Base-by-base conservation (phyloP, 2,113 vertebrate genomes). In the Tetraodon nigroviridis region DNA sequence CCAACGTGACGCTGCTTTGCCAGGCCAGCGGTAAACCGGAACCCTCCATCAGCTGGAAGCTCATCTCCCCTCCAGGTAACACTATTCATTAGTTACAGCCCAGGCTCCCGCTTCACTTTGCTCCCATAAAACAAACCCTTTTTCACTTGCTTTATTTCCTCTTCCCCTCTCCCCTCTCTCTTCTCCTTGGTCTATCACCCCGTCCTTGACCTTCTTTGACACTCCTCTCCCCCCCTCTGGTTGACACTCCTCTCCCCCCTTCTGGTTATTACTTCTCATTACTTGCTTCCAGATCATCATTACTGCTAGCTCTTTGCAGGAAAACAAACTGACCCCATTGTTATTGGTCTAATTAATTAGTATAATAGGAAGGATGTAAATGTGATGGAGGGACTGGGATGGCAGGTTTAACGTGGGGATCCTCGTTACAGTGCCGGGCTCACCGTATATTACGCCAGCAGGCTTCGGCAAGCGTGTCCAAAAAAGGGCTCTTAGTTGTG, bases 11-110 rank as follows among this genome's bases (percentile, higher is more conserved):
- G n/a, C 75, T 92, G 61, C 71, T 91, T 86, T 92, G 91, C 75
- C 82, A 90, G 51, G 91, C 91, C 54, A 87, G 50, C 1, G 91
- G 91, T 14, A 91, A 91, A 64, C 91, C 91, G 6, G 90, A 92
- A 19, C 91, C 91, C 3, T 76, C 80, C 15, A 57, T 92, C 65
- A 90, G 83, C 78, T 92, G 91, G 91, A 90, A 82, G 58, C 79
- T 89, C 64, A 58, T 89, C 69, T 87, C 90, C 48, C 59, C 84
- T 18, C 73, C 77, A 79, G 91, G 91, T 92, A 88, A 67, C 57
- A 49, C 22, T 4, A 17, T 42, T 19, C 60, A 27, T 40, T 11
- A 40, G 11, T 1, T 55, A 27, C 19, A 15, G 6, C 22, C 15
- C 11, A 7, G 13, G 32, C 32, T 37, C n/a, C 18, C 49, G 7